A percentile compares a stretch with the other conserved stretches of the same genome.
Conservation (phyloP, 2,888 invertebrate genomes). For the Drosophila sordidula region DNA sequence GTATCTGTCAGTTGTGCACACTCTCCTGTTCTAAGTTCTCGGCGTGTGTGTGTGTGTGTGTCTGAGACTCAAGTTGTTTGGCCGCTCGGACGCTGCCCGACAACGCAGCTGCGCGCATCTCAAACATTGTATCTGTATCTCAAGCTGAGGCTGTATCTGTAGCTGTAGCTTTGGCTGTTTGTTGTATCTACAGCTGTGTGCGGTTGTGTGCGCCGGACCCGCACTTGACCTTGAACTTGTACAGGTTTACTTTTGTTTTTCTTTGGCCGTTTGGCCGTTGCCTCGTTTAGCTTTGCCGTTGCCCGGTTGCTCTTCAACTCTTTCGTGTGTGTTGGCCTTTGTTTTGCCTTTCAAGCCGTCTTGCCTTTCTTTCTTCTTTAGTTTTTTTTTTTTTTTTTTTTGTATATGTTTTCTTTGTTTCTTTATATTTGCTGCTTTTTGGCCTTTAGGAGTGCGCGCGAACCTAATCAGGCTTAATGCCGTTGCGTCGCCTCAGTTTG, state of each 20-base stretch:
- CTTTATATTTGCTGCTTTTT: slow-evolving; percentile 12
- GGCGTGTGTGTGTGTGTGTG: slow-evolving; percentile 12
- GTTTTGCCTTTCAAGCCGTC: slow-evolving; percentile 15
- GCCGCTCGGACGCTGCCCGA: not conserved
- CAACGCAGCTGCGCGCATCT: slow-evolving; percentile 60
- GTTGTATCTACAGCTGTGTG: slow-evolving; percentile 24
- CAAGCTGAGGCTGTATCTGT: slow-evolving; percentile 12
- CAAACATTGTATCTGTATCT: slow-evolving; percentile 38
- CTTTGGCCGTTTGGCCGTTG: slow-evolving; percentile 61
- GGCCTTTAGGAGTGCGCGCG: slow-evolving; percentile 18
- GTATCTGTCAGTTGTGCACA: not conserved
- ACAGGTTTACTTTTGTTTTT: slow-evolving; percentile 80
- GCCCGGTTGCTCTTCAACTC: slow-evolving; percentile 35
- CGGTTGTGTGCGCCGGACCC: slow-evolving; percentile 45
- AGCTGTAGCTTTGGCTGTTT: slow-evolving; percentile 19
- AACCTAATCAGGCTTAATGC: slow-evolving; percentile 77
- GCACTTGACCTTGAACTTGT: slow-evolving; percentile 80
- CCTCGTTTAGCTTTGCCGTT: slow-evolving; percentile 14
- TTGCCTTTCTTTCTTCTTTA: slow-evolving; percentile 26
- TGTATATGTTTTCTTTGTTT: not conserved
- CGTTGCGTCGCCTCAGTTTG: slow-evolving; percentile 46
- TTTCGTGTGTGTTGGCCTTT: slow-evolving; percentile 20
- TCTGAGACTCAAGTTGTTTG: slow-evolving; percentile 31
- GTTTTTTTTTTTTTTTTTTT: slow-evolving; percentile 6
- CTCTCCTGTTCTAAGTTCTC: not conserved